Evolutionary conservation across 2,888 invertebrate genomes (phyloP).

Genomic region (Hydropsyche betteni): DNA sequence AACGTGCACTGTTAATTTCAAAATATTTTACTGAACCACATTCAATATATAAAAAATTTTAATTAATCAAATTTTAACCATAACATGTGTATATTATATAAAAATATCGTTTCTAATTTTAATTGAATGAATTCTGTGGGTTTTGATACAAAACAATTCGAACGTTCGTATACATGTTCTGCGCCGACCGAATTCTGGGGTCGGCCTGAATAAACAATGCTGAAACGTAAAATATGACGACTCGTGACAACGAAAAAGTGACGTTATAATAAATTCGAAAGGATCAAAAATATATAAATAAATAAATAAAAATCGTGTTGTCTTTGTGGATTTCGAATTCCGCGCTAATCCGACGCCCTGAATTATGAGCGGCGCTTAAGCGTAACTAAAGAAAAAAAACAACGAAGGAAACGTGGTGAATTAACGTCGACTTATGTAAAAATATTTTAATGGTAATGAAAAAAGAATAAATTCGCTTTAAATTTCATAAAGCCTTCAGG

Average conservation of each 20-base stretch:
- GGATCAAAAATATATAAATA: neutral
- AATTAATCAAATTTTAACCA: no score
- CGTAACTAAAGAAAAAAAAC: no score
- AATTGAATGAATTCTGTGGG: no score
- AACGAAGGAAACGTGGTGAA: neutral
- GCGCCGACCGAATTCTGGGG: neutral
- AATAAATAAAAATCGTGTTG: constrained; percentile 1
- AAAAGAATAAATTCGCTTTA: neutral
- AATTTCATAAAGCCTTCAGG: neutral
- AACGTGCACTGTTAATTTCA: no score
- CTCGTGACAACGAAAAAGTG: constrained; percentile 7
- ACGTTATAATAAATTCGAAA: neutral
- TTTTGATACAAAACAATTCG: no score
- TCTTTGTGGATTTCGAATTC: neutral
- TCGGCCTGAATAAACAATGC: constrained; percentile 23
- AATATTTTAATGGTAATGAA: neutral
- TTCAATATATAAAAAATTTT: no score
- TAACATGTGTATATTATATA: no score
- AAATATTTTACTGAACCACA: no score
- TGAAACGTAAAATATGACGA: constrained; percentile 15
- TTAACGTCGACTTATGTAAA: constrained; percentile 11
- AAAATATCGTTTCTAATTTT: no score
- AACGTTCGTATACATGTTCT: no score
- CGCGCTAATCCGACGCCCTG: constrained; percentile 1
- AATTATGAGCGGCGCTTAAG: constrained; percentile 10